Base-by-base conservation (phyloP, 2,797 vertebrate genomes). In the Etheostoma nigrum region DNA sequence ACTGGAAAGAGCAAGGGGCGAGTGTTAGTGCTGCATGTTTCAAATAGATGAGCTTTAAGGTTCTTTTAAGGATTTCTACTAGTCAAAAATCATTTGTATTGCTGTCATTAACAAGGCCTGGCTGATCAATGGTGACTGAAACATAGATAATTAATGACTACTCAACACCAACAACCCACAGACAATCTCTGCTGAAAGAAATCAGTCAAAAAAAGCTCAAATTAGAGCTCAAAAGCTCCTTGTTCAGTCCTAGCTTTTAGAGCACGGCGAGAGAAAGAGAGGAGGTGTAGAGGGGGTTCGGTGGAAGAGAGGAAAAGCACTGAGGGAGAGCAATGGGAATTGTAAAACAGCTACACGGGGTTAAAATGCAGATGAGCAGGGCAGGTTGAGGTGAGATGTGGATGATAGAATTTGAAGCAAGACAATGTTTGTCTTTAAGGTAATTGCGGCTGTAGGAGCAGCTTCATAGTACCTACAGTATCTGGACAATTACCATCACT, bases 1-100 rank as follows among this genome's bases (percentile, higher is more conserved):
- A 99, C 98, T 99, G 93, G 9, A 44, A 44, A 72, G 60, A 79
- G n/a, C 14, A 61, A 25, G n/a, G 33, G 19, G 53, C 0, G 0
- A 25, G 36, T 3, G 49, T 88, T 79, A 79, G 73, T 4, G 49
- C 1, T 23, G 25, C 15, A 27, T 2, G 1, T n/a, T 51, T 66
- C 15, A 76, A 71, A 78, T 30, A 33, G 25, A 42, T n/a, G 51
- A 27, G 1, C 18, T 42, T 19, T 72, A 11, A 65, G 42, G 15
- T 61, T 65, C 19, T 60, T 66, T 65, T 44, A 62, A 65, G 18
- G 1, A 47, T 65, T 52, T 57, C 15, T 36, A 9, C 57, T 48
- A 27, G 49, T 52, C 52, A 49, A 48, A 77, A 75, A 57, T 16
- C 30, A 25, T 45, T 40, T 27, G 58, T 69, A 58, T 30, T 25